Evolutionary conservation across 2,797 vertebrate genomes (phyloP).

Genomic region (Cheirogaleus major): DNA sequence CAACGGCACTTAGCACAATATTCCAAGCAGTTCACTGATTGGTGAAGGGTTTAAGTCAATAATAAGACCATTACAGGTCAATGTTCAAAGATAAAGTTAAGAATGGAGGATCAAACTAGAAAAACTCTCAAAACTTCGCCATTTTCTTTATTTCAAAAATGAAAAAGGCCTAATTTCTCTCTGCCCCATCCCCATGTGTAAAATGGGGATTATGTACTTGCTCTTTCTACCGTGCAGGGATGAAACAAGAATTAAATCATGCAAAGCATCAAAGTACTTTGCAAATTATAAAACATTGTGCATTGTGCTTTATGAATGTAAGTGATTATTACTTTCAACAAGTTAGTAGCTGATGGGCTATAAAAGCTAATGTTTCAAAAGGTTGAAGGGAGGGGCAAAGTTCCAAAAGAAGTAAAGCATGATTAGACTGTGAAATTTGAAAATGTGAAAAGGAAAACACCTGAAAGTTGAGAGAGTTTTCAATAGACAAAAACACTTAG

Average conservation of each 20-base stretch:
- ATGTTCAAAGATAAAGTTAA: background rate
- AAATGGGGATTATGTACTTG: background rate
- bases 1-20: background rate
- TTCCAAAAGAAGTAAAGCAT: background rate
- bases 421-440: background rate
- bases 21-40: background rate
- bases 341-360: background rate
- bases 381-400: background rate
- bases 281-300: background rate
- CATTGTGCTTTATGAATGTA: background rate
- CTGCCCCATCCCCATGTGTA: background rate
- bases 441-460: background rate
- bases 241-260: background rate
- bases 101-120: background rate
- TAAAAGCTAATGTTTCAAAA: background rate
- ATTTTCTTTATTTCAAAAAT: slow-evolving; percentile 1
- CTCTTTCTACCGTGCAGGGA: background rate
- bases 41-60: background rate
- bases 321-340: background rate
- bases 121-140: background rate
- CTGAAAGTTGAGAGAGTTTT: background rate
- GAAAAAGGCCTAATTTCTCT: background rate
- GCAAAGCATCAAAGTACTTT: background rate
- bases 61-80: background rate
- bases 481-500: background rate